Conservation (phyloP, 2,888 invertebrate genomes). For the Eupithecia tripunctaria region DNA sequence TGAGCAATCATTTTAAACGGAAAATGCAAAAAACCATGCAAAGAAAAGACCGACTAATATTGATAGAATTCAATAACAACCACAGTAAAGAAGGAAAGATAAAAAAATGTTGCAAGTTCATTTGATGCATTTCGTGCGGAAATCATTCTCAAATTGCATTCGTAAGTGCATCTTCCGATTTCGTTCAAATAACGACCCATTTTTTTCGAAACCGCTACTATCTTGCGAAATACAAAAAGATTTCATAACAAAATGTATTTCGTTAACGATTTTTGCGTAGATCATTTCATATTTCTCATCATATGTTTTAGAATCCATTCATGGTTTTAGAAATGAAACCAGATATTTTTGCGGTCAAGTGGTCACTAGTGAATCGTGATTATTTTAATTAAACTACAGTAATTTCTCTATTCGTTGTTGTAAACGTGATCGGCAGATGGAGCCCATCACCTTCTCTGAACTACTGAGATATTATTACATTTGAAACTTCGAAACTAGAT, state of each 20-base stretch:
- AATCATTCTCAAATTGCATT: slow-evolving; percentile 82
- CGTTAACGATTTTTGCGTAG: slow-evolving; percentile 18
- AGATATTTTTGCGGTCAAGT: slow-evolving; percentile 78
- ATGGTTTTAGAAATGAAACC: slow-evolving; percentile 60
- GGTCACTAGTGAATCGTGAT: slow-evolving; percentile 51
- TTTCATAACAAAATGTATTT: slow-evolving; percentile 7
- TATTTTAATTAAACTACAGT: slow-evolving; percentile 60
- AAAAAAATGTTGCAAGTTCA: slow-evolving; percentile 72
- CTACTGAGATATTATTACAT: slow-evolving; percentile 4
- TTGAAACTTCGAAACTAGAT: neutral
- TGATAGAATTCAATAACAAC: slow-evolving; percentile 53
- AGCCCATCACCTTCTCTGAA: slow-evolving; percentile 4
- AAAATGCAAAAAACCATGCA: slow-evolving; percentile 46
- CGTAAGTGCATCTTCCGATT: slow-evolving; percentile 71
- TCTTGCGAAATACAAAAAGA: neutral
- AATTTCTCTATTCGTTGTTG: slow-evolving; percentile 59
- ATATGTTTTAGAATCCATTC: slow-evolving; percentile 65
- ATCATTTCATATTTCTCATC: slow-evolving; percentile 45
- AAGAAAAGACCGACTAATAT: slow-evolving; percentile 31
- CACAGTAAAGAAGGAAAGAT: slow-evolving; percentile 61
- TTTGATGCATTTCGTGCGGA: slow-evolving; percentile 78
- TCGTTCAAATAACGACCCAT: slow-evolving; percentile 48
- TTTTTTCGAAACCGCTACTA: slow-evolving; percentile 39
- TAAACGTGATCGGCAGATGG: slow-evolving; percentile 62
- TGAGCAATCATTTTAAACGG: slow-evolving; percentile 56